phyloP scores from a whole-genome alignment of 2,113 vertebrate species.

The Synchiropus splendidus region DNA sequence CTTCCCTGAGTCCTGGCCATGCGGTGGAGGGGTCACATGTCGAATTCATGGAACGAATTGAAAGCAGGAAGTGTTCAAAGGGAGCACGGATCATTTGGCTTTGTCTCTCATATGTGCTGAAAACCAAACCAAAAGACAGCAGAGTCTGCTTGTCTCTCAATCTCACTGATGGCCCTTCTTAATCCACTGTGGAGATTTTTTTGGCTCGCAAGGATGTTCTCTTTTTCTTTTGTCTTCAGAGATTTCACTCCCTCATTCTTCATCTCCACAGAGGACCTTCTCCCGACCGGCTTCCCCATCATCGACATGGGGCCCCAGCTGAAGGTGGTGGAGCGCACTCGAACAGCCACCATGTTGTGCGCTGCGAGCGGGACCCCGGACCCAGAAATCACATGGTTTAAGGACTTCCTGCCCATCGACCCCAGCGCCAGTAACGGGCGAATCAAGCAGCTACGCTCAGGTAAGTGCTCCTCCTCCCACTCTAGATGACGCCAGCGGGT shows the following conservation, averaged over 20 bases:
- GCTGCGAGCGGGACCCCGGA: conserved; percentile 94
- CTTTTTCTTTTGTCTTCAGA: too few relatives aligned
- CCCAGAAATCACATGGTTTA: conserved; percentile 98
- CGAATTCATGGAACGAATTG: conserved; percentile 45
- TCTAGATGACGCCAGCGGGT: too few relatives aligned
- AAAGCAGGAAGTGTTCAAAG: conserved; percentile 15
- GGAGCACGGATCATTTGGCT: conserved; percentile 3
- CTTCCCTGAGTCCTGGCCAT: conserved; percentile 20
- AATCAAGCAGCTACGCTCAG: conserved; percentile 94
- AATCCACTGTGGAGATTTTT: too few relatives aligned
- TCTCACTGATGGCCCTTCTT: not conserved
- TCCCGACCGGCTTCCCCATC: conserved; percentile 90
- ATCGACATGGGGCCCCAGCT: conserved; percentile 98
- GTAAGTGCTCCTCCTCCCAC: too few relatives aligned
- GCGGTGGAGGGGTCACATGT: conserved; percentile 26
- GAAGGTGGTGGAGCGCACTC: conserved; percentile 92
- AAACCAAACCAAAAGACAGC: too few relatives aligned
- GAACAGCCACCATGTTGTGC: conserved; percentile 96
- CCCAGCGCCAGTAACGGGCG: conserved; percentile 85
- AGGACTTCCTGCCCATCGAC: conserved; percentile 95
- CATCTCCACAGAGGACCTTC: conserved; percentile 80
- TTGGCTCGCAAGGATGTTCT: too few relatives aligned
- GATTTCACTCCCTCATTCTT: not conserved
- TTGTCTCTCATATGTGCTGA: too few relatives aligned
- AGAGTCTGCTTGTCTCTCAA: too few relatives aligned